Evolutionary conservation across 2,888 invertebrate genomes (phyloP), one percentile per base, ranked within the genome.

Genomic region (Cordylochernes scorpioides): DNA sequence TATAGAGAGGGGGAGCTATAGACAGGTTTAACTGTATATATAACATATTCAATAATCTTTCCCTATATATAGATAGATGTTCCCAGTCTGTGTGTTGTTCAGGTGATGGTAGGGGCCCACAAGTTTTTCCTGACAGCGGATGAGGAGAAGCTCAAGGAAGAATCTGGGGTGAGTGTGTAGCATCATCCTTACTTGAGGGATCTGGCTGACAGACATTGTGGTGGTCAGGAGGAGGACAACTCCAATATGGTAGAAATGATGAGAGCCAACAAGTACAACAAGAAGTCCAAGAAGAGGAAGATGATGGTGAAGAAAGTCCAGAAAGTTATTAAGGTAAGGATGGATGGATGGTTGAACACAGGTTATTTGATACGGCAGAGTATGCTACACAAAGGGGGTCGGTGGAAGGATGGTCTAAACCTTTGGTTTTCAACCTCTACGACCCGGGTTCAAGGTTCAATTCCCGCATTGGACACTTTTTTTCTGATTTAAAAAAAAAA

Each of bases 91-190:
- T 17, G 21, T 31, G 28, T 27, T 19, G 32, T 44, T 28, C 30
- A 58, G 57, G 54, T 67, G 2, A 65, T 73, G 66, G 86, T 88
- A 0, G 74, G 86, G 4, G 77, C 86, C 5, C 57, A 94, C 19
- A 84, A 88, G 55, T 97, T 97, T 56, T 97, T 97, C 53, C 57
- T 91, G 9, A 84, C 88, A 0, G 65, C 66, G 45, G 63, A 65
- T 45, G 68, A 72, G 42, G 67, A 49, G 7, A 50, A 64, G 25
- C 72, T 71, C 34, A 70, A 56, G 10, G 54, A 59, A 10, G 41
- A 44, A 29, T 22, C 42, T 28, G 33, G 44, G 28, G 29, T 53
- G 49, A 40, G 44, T 24, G 14, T 5, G 14, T 13, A 24, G 5
- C 6, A 5, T 47, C 35, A 21, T 21, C 10, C n/a, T n/a, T n/a